phyloP scores from a whole-genome alignment of 1,140 invertebrate genomes.

The Hermatobates lingyangjiaoensis region DNA sequence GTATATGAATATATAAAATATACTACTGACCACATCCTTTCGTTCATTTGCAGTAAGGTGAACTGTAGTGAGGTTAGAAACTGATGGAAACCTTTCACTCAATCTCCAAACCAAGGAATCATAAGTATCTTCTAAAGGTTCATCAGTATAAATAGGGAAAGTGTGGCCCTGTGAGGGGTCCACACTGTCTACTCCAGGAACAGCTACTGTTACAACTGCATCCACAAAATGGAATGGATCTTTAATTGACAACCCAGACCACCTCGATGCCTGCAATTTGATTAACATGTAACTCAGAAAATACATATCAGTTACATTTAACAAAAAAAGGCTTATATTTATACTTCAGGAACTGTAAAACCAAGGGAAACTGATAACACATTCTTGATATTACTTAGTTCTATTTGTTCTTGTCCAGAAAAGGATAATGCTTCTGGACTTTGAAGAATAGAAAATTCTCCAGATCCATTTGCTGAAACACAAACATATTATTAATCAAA shows the following conservation, averaged over 20 bases:
- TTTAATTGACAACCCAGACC: constrained; percentile 45
- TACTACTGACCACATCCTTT: constrained; percentile 7
- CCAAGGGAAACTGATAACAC: constrained; percentile 9
- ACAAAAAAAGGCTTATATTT: not conserved
- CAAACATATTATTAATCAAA: not conserved
- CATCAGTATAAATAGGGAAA: constrained; percentile 39
- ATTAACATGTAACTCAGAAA: not conserved
- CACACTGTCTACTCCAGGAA: constrained; percentile 43
- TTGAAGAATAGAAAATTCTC: constrained; percentile 10
- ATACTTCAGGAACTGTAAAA: constrained; percentile 11
- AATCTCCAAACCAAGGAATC: constrained; percentile 36
- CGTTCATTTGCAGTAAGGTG: constrained; percentile 1
- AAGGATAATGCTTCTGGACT: constrained; percentile 8
- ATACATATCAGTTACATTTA: not conserved
- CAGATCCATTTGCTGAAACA: constrained; percentile 3
- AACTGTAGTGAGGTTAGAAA: constrained; percentile 7
- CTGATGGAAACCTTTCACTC: constrained; percentile 27
- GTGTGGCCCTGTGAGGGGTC: constrained; percentile 18
- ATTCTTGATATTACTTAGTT: constrained; percentile 10
- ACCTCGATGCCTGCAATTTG: constrained; percentile 36
- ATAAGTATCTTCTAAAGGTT: constrained; percentile 41
- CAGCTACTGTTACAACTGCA: constrained; percentile 48
- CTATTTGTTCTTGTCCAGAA: constrained; percentile 9
- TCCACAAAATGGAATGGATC: constrained; percentile 60
- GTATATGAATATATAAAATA: not conserved